Evolutionary conservation across 2,888 invertebrate species (phyloP).

Genomic region (Hipparchia semele): DNA sequence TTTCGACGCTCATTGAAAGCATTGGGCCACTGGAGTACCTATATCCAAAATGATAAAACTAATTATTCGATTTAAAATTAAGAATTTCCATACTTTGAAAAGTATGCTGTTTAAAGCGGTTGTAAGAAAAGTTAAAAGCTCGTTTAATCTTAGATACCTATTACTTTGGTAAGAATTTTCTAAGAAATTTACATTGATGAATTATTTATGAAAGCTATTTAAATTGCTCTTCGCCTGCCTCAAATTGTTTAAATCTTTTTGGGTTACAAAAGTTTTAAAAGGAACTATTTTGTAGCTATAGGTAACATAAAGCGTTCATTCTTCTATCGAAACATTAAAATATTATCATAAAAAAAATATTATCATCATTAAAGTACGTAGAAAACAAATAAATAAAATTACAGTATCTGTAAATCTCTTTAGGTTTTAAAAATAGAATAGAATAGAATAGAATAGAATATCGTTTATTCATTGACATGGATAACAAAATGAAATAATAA

Average conservation of each 20-base stretch:
- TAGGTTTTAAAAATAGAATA: too few relatives aligned
- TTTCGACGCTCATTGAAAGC: too few relatives aligned
- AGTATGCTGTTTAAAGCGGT: constrained; percentile 1
- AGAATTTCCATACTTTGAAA: not conserved
- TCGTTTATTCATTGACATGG: too few relatives aligned
- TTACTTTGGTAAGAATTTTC: constrained; percentile 19
- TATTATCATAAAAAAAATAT: not conserved
- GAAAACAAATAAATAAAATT: not conserved
- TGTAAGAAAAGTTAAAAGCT: constrained; percentile 11
- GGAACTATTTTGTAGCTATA: not conserved
- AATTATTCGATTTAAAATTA: not conserved
- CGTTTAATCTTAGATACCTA: not conserved
- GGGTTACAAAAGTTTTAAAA: not conserved
- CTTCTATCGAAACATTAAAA: not conserved
- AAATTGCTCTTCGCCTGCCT: not conserved
- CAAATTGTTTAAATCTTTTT: not conserved
- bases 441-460: too few relatives aligned
- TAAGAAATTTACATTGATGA: constrained; percentile 18
- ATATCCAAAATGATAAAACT: too few relatives aligned
- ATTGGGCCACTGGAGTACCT: too few relatives aligned
- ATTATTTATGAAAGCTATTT: constrained; percentile 21
- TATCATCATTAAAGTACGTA: not conserved
- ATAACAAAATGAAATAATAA: too few relatives aligned
- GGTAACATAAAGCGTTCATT: not conserved
- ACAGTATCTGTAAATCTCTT: too few relatives aligned